phyloP scores from a whole-genome alignment of 2,888 invertebrate genomes.

The Cyrtodaria siliqua region DNA sequence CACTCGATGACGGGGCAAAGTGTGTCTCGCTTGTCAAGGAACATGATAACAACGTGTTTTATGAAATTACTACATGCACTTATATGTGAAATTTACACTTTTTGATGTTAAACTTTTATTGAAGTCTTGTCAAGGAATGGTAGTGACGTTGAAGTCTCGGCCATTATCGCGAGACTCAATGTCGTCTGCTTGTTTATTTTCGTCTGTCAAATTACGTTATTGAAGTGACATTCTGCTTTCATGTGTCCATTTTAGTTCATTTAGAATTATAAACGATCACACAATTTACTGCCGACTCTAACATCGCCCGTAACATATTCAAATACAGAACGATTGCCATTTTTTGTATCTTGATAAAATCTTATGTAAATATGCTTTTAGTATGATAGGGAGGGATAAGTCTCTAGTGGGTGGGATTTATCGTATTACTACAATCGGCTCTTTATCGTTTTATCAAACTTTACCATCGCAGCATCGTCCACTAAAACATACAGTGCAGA shows the following conservation, averaged over 20 bases:
- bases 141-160: slow-evolving; percentile 38
- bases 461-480: too few species aligned
- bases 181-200: slow-evolving; percentile 48
- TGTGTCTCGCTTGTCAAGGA: too few species aligned
- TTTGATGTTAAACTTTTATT: slow-evolving; percentile 29
- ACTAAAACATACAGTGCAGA: too few species aligned
- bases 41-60: slow-evolving; percentile 6
- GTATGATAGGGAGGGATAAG: too few species aligned
- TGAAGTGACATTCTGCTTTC: slow-evolving; percentile 45
- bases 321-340: too few species aligned
- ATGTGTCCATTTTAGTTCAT: slow-evolving; percentile 46
- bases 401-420: too few species aligned
- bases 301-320: background rate
- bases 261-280: slow-evolving; percentile 41
- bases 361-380: too few species aligned
- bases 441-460: too few species aligned
- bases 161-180: slow-evolving; percentile 36
- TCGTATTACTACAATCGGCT: too few species aligned
- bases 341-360: too few species aligned
- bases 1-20: too few species aligned
- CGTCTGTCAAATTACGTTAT: slow-evolving; percentile 37
- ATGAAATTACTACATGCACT: slow-evolving; percentile 18
- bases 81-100: slow-evolving; percentile 39
- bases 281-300: slow-evolving; percentile 29
- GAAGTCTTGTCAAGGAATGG: slow-evolving; percentile 16